Base-by-base conservation (phyloP, 2,797 vertebrate species). In the Danio kyathit region DNA sequence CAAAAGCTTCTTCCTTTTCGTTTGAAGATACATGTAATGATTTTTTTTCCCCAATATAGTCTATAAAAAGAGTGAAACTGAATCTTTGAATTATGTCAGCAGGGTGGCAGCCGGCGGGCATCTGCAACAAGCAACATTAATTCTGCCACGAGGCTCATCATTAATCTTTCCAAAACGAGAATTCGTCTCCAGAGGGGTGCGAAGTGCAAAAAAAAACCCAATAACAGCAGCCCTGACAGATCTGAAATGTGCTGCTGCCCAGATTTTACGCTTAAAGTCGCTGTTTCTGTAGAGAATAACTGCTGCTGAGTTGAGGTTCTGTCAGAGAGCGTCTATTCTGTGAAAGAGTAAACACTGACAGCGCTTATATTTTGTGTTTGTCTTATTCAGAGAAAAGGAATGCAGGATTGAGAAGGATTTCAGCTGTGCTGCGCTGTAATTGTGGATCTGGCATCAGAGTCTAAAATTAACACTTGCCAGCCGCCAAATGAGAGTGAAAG, bases 161-260 rank as follows among this genome's bases (percentile, higher is more conserved):
- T 81, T 66, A 80, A 83, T 85, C 74, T 74, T 54, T 51, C 56
- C n/a, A 52, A 57, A 82, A 67, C 12, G 43, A 44, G 43, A 80
- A 59, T 71, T 11, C 4, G 60, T 82, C 73, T 82, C 76, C 71
- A 57, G 74, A n/a, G 60, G 74, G 40, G 19, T 44, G 41, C 29
- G 48, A 66, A 71, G 51, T 43, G 51, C 21, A 56, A 76, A n/a
- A n/a, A n/a, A n/a, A 38, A 48, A 66, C 29, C 29, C 29, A 70
- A 76, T 67, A 69, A 14, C 19, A 74, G 14, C 41, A 59, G 51
- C 17, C 11, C 54, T 7, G 70, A 38, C 49, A 59, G 49, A 46
- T 17, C 48, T 54, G 46, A 66, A 67, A 67, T 69, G 54, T 63
- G 76, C 76, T 80, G 60, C 40, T 43, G 56, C 11, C 64, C 9